Percentiles rank a stretch among this genome's conserved stretches.
These are phyloP conservation scores for Furnarius figulus DNA, from an alignment of 2,113 vertebrate genomes.

Conservation along the genomic window DNA sequence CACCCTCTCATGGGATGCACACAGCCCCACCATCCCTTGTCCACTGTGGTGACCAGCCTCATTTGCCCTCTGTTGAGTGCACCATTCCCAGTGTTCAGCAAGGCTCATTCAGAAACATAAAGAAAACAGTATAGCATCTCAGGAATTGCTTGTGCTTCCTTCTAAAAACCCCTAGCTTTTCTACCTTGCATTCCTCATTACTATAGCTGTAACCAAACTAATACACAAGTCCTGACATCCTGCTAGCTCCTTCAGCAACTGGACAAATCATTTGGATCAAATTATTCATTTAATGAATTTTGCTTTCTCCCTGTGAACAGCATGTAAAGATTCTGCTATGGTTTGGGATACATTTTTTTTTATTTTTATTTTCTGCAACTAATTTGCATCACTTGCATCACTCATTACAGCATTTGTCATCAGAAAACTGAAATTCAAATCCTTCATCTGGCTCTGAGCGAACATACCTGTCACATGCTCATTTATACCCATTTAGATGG, in stretches of 20 bases:
- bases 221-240: not conserved
- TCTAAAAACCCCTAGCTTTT: not conserved
- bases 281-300: constrained; percentile 26
- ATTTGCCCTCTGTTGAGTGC: not conserved
- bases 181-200: not conserved
- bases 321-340: not conserved
- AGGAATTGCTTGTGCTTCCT: not conserved
- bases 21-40: not conserved
- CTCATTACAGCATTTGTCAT: constrained; percentile 20
- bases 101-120: not conserved
- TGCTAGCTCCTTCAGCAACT: constrained; percentile 33
- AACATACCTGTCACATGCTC: not conserved
- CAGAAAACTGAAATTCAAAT: constrained; percentile 5
- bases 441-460: not conserved
- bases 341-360: not conserved
- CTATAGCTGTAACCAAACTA: not conserved
- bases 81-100: rapidly evolving
- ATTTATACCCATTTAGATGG: not conserved
- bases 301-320: not conserved
- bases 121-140: not conserved
- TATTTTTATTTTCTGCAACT: constrained; percentile 33
- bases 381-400: constrained; percentile 17
- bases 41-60: not conserved
- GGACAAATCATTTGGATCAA: constrained; percentile 18
- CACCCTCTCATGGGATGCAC: rapidly evolving